Percentiles rank a stretch among this genome's conserved stretches.
Evolutionary conservation across 2,888 invertebrate species (phyloP).

Genomic region (Omphaloscelis lunosa): DNA sequence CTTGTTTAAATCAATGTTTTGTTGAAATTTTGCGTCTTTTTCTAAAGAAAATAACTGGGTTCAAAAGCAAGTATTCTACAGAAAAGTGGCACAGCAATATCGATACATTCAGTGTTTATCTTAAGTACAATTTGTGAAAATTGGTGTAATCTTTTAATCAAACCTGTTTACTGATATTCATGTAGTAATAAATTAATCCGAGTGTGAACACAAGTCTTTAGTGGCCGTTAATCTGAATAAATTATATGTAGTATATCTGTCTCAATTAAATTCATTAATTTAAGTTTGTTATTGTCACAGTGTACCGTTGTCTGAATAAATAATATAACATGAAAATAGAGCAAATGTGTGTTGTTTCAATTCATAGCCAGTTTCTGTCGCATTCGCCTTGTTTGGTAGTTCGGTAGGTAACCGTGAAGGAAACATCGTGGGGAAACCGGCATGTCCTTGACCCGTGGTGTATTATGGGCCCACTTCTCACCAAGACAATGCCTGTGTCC

Average conservation of each 20-base stretch:
- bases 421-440: no score
- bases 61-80: constrained; percentile 52
- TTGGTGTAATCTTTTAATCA: constrained; percentile 70
- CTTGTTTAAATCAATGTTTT: background rate
- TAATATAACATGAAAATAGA: constrained; percentile 89
- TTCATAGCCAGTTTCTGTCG: constrained; percentile 63
- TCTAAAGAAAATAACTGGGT: constrained; percentile 39
- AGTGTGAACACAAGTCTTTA: constrained; percentile 75
- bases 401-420: background rate
- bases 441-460: background rate
- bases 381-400: background rate
- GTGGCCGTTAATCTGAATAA: constrained; percentile 78
- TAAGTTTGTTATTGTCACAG: constrained; percentile 91
- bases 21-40: background rate
- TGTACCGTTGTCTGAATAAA: constrained; percentile 91
- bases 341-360: constrained; percentile 83
- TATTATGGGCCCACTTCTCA: background rate
- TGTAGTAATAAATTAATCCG: constrained; percentile 76
- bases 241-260: constrained; percentile 81
- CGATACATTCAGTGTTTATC: constrained; percentile 68
- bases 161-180: constrained; percentile 65
- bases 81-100: constrained; percentile 61
- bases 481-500: background rate
- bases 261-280: constrained; percentile 86
- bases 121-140: constrained; percentile 75